phyloP scores from a whole-genome alignment of 2,797 vertebrate genomes.

The Micropoecilia bifurca region DNA sequence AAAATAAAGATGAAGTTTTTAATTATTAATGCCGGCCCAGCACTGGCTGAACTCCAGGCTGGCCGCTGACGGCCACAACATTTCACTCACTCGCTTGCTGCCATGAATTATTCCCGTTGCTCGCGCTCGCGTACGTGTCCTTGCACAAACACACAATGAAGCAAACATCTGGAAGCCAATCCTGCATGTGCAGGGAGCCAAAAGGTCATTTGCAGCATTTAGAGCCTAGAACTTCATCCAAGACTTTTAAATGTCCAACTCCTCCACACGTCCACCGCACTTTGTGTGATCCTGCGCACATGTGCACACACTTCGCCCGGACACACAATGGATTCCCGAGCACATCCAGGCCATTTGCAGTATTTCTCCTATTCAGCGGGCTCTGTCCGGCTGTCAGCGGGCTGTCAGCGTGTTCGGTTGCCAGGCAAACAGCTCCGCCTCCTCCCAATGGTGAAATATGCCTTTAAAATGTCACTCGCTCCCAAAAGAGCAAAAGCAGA shows the following conservation, averaged over 20 bases:
- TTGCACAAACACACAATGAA: slow-evolving; percentile 9
- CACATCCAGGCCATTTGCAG: slow-evolving; percentile 67
- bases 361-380: slow-evolving; percentile 72
- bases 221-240: not conserved
- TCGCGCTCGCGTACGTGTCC: not conserved
- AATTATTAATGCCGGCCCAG: slow-evolving; percentile 79
- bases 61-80: slow-evolving; percentile 66
- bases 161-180: slow-evolving; percentile 7
- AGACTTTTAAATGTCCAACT: not conserved
- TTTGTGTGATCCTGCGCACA: slow-evolving; percentile 44
- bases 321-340: slow-evolving; percentile 51
- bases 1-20: slow-evolving; percentile 64
- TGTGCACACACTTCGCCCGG: slow-evolving; percentile 40
- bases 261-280: slow-evolving; percentile 16
- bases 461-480: slow-evolving; percentile 85
- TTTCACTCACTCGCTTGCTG: slow-evolving; percentile 64
- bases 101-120: slow-evolving; percentile 75
- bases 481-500: slow-evolving; percentile 79
- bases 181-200: not conserved
- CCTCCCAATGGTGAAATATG: slow-evolving; percentile 81
- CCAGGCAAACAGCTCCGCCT: slow-evolving; percentile 71
- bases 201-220: slow-evolving; percentile 41
- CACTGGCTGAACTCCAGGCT: slow-evolving; percentile 64
- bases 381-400: slow-evolving; percentile 74
- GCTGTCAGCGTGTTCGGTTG: slow-evolving; percentile 69